Conservation (phyloP, 37 sponge, comb jelly and placozoan species). For the Geodia barretti region DNA sequence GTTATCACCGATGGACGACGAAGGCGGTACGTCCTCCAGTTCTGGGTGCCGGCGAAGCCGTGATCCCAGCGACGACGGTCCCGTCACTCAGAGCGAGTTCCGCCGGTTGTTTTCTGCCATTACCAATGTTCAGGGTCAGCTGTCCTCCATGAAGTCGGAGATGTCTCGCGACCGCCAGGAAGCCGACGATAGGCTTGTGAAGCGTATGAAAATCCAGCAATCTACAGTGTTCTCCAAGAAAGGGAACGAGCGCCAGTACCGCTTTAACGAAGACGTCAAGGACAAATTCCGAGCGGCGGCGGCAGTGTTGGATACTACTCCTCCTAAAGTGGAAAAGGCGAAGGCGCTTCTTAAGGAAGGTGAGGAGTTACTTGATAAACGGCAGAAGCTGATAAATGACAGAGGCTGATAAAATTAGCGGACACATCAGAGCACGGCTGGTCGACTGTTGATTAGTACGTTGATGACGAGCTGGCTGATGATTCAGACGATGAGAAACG, state of each 20-base stretch:
- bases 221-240: not conserved
- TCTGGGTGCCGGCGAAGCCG: too few relatives aligned
- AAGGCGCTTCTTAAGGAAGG: not conserved
- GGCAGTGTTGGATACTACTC: not conserved
- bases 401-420: not conserved
- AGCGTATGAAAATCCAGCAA: not conserved
- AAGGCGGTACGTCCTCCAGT: too few relatives aligned
- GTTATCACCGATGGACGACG: too few relatives aligned
- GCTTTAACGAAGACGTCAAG: not conserved
- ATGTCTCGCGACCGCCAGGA: not conserved
- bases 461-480: slow-evolving; percentile 4
- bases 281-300: not conserved
- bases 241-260: not conserved
- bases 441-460: slow-evolving; percentile 4
- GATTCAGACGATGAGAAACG: slow-evolving; percentile 15
- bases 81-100: not conserved
- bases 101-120: not conserved
- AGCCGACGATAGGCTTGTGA: not conserved
- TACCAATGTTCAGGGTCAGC: not conserved
- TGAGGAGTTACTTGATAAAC: not conserved
- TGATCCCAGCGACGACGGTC: too few relatives aligned
- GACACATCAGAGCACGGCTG: slow-evolving; percentile 7
- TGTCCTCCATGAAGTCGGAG: not conserved
- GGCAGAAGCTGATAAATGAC: not conserved
- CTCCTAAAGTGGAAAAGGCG: not conserved